A percentile compares a stretch with the other conserved stretches of the same genome.
Conservation (phyloP, 2,797 vertebrate species). For the Propithecus perrieri region DNA sequence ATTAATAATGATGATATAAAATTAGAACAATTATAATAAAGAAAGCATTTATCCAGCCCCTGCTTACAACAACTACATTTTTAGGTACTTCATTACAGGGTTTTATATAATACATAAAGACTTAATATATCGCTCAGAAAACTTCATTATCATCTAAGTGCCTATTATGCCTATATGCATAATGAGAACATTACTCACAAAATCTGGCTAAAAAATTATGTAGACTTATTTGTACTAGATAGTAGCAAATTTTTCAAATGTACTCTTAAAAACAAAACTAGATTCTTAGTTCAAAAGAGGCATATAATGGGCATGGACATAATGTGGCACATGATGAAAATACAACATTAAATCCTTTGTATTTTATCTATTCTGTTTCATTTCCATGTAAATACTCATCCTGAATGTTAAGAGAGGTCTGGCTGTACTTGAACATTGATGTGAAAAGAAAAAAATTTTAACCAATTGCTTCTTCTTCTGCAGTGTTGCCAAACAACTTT, state of each 20-base stretch:
- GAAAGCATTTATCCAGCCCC: slow-evolving; percentile 58
- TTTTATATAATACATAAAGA: slow-evolving; percentile 61
- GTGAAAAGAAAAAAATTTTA: neutral
- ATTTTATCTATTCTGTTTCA: neutral
- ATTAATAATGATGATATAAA: slow-evolving; percentile 69
- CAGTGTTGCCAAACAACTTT: neutral
- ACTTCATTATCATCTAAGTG: slow-evolving; percentile 61
- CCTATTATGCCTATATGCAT: slow-evolving; percentile 55
- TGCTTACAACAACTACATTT: slow-evolving; percentile 55
- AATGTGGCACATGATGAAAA: neutral
- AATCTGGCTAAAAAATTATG: slow-evolving; percentile 47
- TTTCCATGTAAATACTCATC: neutral
- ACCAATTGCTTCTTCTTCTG: neutral
- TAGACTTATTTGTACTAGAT: neutral
- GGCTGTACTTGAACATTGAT: neutral
- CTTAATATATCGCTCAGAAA: slow-evolving; percentile 45
- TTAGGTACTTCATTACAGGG: slow-evolving; percentile 53
- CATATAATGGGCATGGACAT: neutral
- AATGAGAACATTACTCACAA: slow-evolving; percentile 46
- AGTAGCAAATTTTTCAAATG: neutral
- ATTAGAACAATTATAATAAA: slow-evolving; percentile 60
- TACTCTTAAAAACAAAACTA: neutral
- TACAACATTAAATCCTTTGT: neutral
- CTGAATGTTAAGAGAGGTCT: neutral
- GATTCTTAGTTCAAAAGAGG: neutral